Conservation (phyloP, 2,113 vertebrate species). For the Megalops atlanticus region DNA sequence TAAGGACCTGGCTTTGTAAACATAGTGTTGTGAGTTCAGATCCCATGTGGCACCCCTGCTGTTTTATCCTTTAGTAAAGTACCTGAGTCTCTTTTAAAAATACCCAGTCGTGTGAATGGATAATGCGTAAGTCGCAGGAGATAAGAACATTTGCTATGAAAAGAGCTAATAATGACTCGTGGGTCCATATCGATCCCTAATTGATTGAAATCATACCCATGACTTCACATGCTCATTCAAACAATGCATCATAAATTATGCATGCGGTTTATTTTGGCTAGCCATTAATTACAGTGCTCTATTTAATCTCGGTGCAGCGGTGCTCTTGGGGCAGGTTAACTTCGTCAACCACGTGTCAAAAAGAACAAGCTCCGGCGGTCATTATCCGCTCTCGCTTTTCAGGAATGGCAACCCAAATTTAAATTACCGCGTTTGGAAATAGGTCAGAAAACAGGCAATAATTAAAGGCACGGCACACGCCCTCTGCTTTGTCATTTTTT, state of each 20-base stretch:
- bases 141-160: too few species aligned
- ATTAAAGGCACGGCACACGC: not conserved
- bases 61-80: too few species aligned
- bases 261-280: not conserved
- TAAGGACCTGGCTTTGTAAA: too few species aligned
- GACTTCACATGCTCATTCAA: not conserved
- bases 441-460: not conserved
- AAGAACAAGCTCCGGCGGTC: not conserved
- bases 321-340: not conserved
- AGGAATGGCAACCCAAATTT: not conserved
- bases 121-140: too few species aligned
- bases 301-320: not conserved
- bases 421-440: not conserved
- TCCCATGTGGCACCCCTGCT: too few species aligned
- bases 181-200: too few species aligned
- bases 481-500: not conserved
- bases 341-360: not conserved
- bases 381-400: not conserved
- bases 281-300: not conserved
- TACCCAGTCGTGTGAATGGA: too few species aligned
- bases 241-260: not conserved
- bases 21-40: too few species aligned
- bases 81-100: too few species aligned
- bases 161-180: too few species aligned
- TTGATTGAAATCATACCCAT: too few species aligned